Evolutionary conservation across 2,113 vertebrate species (phyloP), one percentile per base, ranked within the genome.

Genomic region (Turnix velox): DNA sequence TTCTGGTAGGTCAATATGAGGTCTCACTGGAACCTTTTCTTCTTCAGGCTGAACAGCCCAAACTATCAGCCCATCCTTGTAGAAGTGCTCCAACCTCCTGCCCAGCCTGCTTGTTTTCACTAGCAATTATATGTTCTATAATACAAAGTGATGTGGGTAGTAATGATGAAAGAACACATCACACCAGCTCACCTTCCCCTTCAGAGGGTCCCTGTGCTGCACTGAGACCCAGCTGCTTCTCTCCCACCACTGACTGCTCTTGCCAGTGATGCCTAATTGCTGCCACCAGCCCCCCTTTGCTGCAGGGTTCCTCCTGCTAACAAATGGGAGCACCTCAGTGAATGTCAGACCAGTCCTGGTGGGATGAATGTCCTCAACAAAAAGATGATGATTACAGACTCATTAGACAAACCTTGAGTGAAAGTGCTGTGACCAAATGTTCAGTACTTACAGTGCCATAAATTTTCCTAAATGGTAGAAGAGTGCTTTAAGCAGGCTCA

Each of bases 381-480:
- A 86, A 87, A 87, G 90, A 86, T 81, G 42, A 85, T 92, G 77
- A 96, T 96, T 94, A 77, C 84, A 92, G 89, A 67, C 73, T 96
- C 93, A 91, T 96, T 95, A 96, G 88, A 90, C 73, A 79, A 87
- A 87, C 72, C 88, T 72, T 20, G 37, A 79, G 75, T 37, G 89
- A 84, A 96, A 95, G 62, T 75, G 83, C 88, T 97, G 79, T 63
- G 74, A 92, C 91, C 94, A 94, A 94, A 93, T 84, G 86, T 74
- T 95, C 90, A 35, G 63, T 80, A 91, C 81, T 96, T 84, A 90
- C 54, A 27, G 67, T 14, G 71, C 49, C 84, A 96, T 97, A 94
- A 96, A 96, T 96, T 94, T 95, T 78, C 79, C 82, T 92, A 95
- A 97, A 88, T 92, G 76, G 91, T 62, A 73, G 75, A 93, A 90